Base-by-base conservation (phyloP, 92 coral and sea anemone genomes). In the Galaxea fascicularis region DNA sequence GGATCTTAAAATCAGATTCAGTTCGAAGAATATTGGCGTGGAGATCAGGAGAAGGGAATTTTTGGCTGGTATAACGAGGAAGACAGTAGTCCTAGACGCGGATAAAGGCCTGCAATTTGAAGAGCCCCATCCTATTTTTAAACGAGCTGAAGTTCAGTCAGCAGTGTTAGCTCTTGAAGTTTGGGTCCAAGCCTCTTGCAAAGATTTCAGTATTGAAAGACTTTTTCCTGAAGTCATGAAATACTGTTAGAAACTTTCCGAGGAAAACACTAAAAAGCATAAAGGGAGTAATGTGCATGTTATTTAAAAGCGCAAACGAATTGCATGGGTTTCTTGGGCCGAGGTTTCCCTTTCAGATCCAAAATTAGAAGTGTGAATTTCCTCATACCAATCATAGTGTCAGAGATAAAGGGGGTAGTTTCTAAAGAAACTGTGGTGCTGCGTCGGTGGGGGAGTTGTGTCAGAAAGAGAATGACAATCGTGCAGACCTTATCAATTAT, bases 11-110 rank as follows among this genome's bases (percentile, higher is more conserved):
- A 62, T 83, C 44, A 65, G 70, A 24, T 41, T 47, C 53, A 73
- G 87, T 45, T 46, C 87, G 49, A 41, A 13, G 31, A 22, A 17
- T n/a, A 45, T 83, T 39, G 39, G 52, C 18, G 80, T 83, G 31
- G 82, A 59, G 74, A 21, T 74, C 53, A 73, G 46, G 25, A 83
- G 24, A 65, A 44, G 65, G 15, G 39, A 83, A 26, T n/a, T 62
- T 0, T 75, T 83, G 31, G 73, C 74, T 29, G 53, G 8, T 18
- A 26, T 74, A 10, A 65, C 82, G 46, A 73, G 87, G 60, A 35
- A 63, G 70, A 74, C n/a, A 20, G 87, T 83, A 60, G 64, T 83
- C 31, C 39, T 83, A 10, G 87, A 83, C 27, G 65, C 74, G 5
- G 75, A 49, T 8, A 60, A 73, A 51, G 74, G 82, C 8, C 73